Evolutionary conservation across 2,888 invertebrate genomes (phyloP), one percentile per base, ranked within the genome.

Genomic region (Chrysomela aeneicollis): DNA sequence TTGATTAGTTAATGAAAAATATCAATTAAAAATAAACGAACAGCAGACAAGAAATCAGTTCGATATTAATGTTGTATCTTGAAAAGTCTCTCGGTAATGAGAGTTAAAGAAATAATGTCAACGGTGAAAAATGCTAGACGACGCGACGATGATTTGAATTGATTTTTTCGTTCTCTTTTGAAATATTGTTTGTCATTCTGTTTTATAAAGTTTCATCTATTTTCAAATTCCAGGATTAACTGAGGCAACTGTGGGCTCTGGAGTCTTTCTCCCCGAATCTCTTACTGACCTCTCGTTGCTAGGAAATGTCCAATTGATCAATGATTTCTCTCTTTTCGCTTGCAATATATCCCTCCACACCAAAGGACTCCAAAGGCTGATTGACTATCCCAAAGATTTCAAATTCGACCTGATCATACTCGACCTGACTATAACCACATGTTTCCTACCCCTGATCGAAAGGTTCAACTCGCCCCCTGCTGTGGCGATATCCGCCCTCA

Each of bases 391-490:
- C 0, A 55, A 73, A 32, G 66, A 76, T 63, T 78, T 75, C 58
- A 74, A 74, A 50, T 78, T 78, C 59, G 79, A 79, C 67, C 42
- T 75, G 9, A 73, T 80, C 9, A 46, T 80, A 1, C 66, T 73
- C 17, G 80, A 80, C 59, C 55, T 75, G 15, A 72, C 73, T 1
- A 35, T 61, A 5, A 73, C 72, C 6, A 35, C 61, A 1, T 78
- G 78, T 57, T 51, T 78, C 1, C 58, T 75, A 54, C 76, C 76
- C 4, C 57, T 79, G 3, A 69, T 78, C 3, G 73, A 77, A 50
- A 74, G 75, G 51, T 80, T 79, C 54, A 71, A 74, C 6, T 69
- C 72, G 57, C 77, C 78, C 9, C 76, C 77, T 2, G 62, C 73
- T 0, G 63, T 80, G 1, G 76, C 69, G 5, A 62, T 78, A 21